phyloP scores from a whole-genome alignment of 2,113 vertebrate species.

The Cervus canadensis region DNA sequence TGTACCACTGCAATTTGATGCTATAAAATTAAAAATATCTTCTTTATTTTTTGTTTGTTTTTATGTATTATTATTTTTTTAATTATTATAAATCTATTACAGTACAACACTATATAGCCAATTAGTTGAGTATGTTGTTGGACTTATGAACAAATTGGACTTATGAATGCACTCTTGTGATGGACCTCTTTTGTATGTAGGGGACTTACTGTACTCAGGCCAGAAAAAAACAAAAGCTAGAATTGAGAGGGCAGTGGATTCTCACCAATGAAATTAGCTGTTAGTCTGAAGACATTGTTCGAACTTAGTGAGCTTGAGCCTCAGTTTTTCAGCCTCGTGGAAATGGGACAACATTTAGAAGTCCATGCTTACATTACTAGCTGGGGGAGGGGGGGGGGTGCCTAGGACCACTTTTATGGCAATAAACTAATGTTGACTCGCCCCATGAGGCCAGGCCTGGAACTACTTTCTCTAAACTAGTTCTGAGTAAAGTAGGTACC shows the following conservation, averaged over 20 bases:
- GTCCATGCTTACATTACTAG: neutral
- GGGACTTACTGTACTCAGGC: neutral
- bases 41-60: neutral
- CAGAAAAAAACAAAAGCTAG: neutral
- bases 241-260: neutral
- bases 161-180: neutral
- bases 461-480: neutral
- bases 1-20: neutral
- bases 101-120: neutral
- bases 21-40: neutral
- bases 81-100: neutral
- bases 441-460: neutral
- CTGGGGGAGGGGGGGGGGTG: neutral
- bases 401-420: neutral
- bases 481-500: neutral
- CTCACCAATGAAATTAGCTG: neutral
- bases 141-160: neutral
- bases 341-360: neutral
- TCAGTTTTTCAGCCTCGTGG: neutral
- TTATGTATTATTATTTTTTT: neutral
- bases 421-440: neutral
- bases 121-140: neutral
- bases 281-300: neutral
- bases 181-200: neutral
- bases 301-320: neutral